Conservation (phyloP, 2,888 invertebrate genomes). For the Trichogramma evanescens region DNA sequence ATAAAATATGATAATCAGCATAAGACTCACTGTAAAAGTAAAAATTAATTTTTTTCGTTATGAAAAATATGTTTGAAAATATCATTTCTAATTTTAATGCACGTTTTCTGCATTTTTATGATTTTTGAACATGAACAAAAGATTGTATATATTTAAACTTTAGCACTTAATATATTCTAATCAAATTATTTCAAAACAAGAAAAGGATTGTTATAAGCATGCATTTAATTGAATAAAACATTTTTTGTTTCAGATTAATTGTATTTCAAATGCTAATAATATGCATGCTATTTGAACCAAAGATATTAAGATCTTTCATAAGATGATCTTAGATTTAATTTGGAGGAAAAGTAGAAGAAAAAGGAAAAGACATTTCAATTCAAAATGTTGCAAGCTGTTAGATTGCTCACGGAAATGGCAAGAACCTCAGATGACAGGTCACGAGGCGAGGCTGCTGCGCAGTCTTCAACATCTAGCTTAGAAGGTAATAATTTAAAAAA, state of each 20-base stretch:
- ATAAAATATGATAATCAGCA: too few species aligned
- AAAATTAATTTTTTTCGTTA: too few species aligned
- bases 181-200: too few species aligned
- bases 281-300: conserved; percentile 20
- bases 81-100: too few species aligned
- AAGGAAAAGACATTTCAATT: conserved; percentile 11
- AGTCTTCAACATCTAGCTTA: conserved; percentile 24
- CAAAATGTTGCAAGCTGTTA: conserved; percentile 37
- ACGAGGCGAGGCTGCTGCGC: conserved; percentile 27
- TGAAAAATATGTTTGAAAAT: too few species aligned
- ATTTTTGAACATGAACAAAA: too few species aligned
- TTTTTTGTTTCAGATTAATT: conserved; percentile 11
- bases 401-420: conserved; percentile 36
- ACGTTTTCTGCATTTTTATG: too few species aligned
- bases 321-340: conserved; percentile 18
- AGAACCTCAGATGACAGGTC: conserved; percentile 31
- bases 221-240: neutral
- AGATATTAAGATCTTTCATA: conserved; percentile 16
- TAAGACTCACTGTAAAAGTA: too few species aligned
- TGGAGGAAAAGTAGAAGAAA: conserved; percentile 13
- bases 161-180: too few species aligned
- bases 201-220: too few species aligned
- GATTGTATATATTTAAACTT: too few species aligned
- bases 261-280: conserved; percentile 13
- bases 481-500: conserved; percentile 21